Percentiles rank a stretch among this genome's conserved stretches.
Evolutionary conservation across 2,888 invertebrate genomes (phyloP).

Genomic region (Myathropa florea): DNA sequence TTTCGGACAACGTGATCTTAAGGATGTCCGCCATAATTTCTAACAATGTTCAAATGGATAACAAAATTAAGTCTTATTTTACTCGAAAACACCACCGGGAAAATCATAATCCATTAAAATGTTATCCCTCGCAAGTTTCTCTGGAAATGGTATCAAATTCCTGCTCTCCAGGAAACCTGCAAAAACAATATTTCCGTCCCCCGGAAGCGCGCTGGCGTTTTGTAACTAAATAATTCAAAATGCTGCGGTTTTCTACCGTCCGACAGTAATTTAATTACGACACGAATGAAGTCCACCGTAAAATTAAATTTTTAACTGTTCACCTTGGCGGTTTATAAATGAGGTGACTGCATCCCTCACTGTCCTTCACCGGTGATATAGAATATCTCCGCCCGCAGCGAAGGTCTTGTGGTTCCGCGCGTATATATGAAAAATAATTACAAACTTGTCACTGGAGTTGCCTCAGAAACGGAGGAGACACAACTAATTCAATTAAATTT

Average conservation of each 20-base stretch:
- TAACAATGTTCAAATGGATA: no score
- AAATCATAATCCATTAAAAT: no score
- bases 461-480: not conserved
- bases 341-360: not conserved
- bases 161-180: no score
- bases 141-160: no score
- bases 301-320: not conserved
- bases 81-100: no score
- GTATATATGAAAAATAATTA: not conserved
- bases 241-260: not conserved
- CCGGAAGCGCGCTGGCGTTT: not conserved
- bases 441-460: not conserved
- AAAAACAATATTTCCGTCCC: not conserved
- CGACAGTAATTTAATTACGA: not conserved
- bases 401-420: not conserved
- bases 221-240: not conserved
- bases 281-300: not conserved
- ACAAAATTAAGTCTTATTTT: no score
- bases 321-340: not conserved
- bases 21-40: no score
- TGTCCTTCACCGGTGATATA: not conserved
- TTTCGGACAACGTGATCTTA: no score
- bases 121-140: not conserved
- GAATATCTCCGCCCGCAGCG: not conserved
- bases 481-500: not conserved